Evolutionary conservation across 2,888 invertebrate genomes (phyloP).

Genomic region (Athalia circularis): DNA sequence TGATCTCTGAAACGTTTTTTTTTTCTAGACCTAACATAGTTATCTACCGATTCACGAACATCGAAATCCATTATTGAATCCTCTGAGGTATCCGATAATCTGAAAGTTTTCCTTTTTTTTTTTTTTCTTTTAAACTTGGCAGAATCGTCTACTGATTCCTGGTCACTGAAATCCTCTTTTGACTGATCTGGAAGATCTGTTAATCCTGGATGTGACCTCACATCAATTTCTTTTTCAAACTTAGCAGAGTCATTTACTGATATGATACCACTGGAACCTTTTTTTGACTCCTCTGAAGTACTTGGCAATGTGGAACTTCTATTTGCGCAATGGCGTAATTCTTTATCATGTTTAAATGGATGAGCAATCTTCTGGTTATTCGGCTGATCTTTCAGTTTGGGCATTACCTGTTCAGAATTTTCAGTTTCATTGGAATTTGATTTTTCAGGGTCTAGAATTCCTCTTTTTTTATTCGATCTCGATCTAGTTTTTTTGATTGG

Average conservation of each 20-base stretch:
- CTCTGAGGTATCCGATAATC: not conserved
- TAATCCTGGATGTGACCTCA: no score
- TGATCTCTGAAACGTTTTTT: not conserved
- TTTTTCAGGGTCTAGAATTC: not conserved
- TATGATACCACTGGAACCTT: no score
- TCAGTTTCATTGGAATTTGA: not conserved
- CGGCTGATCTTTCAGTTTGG: not conserved
- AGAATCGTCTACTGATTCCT: no score
- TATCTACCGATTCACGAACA: conserved; percentile 5
- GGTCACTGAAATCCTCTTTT: no score
- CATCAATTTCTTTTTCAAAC: no score
- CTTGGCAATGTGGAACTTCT: no score
- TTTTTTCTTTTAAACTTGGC: no score
- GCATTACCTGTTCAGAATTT: not conserved
- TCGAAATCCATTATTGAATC: not conserved
- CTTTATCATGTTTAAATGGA: not conserved
- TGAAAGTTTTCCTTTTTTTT: not conserved
- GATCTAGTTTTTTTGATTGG: no score
- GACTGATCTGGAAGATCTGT: no score
- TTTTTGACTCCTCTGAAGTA: no score
- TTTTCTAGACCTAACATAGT: conserved; percentile 4
- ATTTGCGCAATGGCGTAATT: no score
- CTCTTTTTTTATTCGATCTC: not conserved
- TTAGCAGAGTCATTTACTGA: no score
- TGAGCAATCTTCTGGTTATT: not conserved